A percentile compares a stretch with the other conserved stretches of the same genome.
Conservation (phyloP, 2,797 vertebrate species). For the Pseudomugil tenellus region DNA sequence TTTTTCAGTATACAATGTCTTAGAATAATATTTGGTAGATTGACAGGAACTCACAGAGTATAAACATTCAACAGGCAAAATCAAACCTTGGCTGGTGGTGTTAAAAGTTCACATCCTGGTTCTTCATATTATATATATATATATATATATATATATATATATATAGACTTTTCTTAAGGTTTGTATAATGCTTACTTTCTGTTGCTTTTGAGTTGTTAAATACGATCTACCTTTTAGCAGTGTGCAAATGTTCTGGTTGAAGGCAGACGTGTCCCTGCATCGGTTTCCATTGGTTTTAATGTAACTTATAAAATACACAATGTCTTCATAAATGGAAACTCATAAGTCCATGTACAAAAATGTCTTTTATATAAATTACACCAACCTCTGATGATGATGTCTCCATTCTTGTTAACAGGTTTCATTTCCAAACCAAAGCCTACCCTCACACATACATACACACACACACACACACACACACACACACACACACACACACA, state of each 20-base stretch:
- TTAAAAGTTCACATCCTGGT: slow-evolving; percentile 29
- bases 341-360: slow-evolving; percentile 80
- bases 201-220: slow-evolving; percentile 16
- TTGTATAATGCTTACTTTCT: slow-evolving; percentile 1
- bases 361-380: slow-evolving; percentile 81
- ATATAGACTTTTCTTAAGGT: not conserved
- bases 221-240: slow-evolving; percentile 11
- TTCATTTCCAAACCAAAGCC: slow-evolving; percentile 74
- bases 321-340: slow-evolving; percentile 78
- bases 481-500: slow-evolving; percentile 32
- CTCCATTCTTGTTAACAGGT: slow-evolving; percentile 52
- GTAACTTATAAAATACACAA: slow-evolving; percentile 83
- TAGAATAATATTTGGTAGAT: slow-evolving; percentile 15
- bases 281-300: slow-evolving; percentile 55
- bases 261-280: slow-evolving; percentile 35
- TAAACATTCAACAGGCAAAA: slow-evolving; percentile 47
- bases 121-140: slow-evolving; percentile 4
- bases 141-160: too few species aligned
- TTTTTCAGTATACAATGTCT: slow-evolving; percentile 22
- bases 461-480: slow-evolving; percentile 39
- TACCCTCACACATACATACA: slow-evolving; percentile 34
- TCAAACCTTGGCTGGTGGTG: slow-evolving; percentile 42
- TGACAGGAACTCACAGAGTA: slow-evolving; percentile 27
- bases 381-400: slow-evolving; percentile 70
- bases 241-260: slow-evolving; percentile 65